Evolutionary conservation across 37 sponge, comb jelly and placozoan species (phyloP).

Genomic region (Halisarca cf. caerulea): DNA sequence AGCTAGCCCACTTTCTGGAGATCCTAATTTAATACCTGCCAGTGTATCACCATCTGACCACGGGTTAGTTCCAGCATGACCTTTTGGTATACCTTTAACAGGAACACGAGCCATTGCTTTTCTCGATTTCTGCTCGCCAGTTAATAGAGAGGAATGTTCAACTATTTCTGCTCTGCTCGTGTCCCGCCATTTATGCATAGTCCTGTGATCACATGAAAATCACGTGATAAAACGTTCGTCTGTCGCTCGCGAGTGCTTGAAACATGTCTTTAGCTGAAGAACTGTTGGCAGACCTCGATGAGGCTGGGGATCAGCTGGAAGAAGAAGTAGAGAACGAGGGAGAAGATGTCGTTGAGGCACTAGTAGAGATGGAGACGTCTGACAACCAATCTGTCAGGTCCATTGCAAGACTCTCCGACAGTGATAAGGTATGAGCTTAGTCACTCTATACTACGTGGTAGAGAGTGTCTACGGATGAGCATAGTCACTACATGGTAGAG

Average conservation of each 20-base stretch:
- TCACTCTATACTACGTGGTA: too few relatives aligned
- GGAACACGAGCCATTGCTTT: too few relatives aligned
- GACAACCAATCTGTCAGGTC: conserved; percentile 45
- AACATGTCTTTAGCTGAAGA: conserved; percentile 97
- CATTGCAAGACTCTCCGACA: conserved; percentile 66
- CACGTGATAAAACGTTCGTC: not conserved
- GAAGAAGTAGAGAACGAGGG: conserved; percentile 51
- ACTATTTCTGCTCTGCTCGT: too few relatives aligned
- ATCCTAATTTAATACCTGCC: not conserved
- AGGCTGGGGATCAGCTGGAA: conserved; percentile 62
- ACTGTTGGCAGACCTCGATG: conserved; percentile 94
- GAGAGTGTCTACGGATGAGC: too few relatives aligned
- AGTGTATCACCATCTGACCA: not conserved
- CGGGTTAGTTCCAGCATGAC: not conserved
- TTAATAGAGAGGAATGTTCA: too few relatives aligned
- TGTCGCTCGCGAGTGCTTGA: not conserved
- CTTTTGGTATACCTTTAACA: not conserved
- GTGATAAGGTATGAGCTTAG: conserved; percentile 45
- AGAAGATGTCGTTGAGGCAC: conserved; percentile 48
- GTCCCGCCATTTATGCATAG: conserved; percentile 5
- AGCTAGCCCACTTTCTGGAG: not conserved
- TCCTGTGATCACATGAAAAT: not conserved
- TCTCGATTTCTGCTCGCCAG: too few relatives aligned
- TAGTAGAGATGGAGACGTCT: not conserved
- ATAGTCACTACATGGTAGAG: too few relatives aligned